Conservation (phyloP, 1,140 invertebrate genomes). For the Bicyclus anynana region DNA sequence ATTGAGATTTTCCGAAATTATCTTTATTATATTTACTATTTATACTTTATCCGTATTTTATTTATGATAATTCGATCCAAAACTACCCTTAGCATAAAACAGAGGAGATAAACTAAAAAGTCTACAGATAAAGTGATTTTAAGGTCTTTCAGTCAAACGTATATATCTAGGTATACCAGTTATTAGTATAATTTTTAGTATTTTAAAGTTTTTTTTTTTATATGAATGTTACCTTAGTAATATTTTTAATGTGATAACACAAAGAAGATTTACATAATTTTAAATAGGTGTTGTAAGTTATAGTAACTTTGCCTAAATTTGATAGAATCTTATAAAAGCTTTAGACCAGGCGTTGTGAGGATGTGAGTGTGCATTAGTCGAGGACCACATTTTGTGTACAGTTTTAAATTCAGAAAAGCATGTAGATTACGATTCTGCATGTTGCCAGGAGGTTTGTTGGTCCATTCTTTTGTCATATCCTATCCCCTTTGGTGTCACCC, state of each 20-base stretch:
- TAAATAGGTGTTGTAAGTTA: neutral
- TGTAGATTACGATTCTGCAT: too few species aligned
- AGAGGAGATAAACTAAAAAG: neutral
- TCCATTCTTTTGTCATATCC: too few species aligned
- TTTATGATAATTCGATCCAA: constrained; percentile 1
- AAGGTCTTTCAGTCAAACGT: neutral
- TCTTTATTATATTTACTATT: too few species aligned
- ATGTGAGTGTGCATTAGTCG: too few species aligned
- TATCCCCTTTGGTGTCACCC: too few species aligned
- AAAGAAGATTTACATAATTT: neutral
- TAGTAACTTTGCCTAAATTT: too few species aligned
- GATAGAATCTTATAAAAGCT: too few species aligned
- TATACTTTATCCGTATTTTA: neutral
- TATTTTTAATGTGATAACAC: neutral
- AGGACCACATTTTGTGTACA: too few species aligned
- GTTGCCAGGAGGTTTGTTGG: too few species aligned
- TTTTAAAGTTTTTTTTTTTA: neutral
- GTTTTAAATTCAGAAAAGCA: too few species aligned
- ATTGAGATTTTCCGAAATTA: neutral
- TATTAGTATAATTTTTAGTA: neutral
- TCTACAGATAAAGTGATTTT: neutral
- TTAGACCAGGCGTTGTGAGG: too few species aligned
- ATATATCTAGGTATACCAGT: neutral
- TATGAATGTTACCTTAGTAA: neutral
- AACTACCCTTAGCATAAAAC: neutral